Conservation (phyloP, 2,888 invertebrate genomes). For the Norana najaformis region DNA sequence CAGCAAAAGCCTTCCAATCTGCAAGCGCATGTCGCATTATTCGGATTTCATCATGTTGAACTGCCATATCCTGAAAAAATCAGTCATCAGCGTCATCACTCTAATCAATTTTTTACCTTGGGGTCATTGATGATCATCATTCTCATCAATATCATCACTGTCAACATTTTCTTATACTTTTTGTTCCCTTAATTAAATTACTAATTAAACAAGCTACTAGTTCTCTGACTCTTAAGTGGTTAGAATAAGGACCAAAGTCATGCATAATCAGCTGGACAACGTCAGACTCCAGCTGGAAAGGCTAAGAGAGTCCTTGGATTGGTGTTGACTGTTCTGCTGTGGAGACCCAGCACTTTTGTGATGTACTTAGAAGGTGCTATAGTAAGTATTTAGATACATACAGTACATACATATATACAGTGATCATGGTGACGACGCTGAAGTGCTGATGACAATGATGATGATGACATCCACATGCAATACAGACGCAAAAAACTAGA, state of each 20-base stretch:
- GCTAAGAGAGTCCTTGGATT: too few relatives aligned
- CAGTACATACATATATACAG: too few relatives aligned
- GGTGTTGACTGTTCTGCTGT: too few relatives aligned
- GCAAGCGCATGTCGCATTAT: neutral
- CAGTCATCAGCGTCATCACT: neutral
- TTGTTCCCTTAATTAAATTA: neutral
- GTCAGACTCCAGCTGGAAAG: too few relatives aligned
- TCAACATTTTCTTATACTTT: neutral
- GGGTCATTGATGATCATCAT: neutral
- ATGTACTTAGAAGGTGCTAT: too few relatives aligned
- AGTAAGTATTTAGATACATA: too few relatives aligned
- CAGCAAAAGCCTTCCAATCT: conserved; percentile 18
- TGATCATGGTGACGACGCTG: too few relatives aligned
- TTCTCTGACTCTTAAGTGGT: too few relatives aligned
- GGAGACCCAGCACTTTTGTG: too few relatives aligned
- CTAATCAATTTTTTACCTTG: neutral
- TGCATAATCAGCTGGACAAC: neutral
- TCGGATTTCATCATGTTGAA: neutral
- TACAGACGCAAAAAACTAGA: neutral
- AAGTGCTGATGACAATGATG: too few relatives aligned
- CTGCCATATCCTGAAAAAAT: neutral
- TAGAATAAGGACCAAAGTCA: neutral
- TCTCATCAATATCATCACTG: neutral
- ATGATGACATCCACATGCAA: neutral
- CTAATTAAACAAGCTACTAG: conserved; percentile 9